These are phyloP conservation scores for Lampropteryx suffumata DNA, from an alignment of 2,888 invertebrate species.

Conservation along the genomic window DNA sequence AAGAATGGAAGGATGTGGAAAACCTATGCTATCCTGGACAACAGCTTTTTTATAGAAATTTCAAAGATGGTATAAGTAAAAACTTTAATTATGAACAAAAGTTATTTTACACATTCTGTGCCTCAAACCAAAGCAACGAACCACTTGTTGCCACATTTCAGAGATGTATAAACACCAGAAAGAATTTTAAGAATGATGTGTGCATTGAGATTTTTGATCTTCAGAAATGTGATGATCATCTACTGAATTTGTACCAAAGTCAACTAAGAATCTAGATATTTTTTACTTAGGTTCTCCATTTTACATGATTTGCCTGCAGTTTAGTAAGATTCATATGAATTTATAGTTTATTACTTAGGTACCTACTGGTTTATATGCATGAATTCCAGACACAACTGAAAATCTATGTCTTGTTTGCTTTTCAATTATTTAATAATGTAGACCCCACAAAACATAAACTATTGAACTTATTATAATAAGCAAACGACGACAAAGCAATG, in stretches of 20 bases:
- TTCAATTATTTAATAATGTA: no score
- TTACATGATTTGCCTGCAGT: no score
- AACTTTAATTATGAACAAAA: slow-evolving; percentile 63
- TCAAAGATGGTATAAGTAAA: slow-evolving; percentile 65
- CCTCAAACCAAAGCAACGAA: slow-evolving; percentile 57
- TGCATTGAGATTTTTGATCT: slow-evolving; percentile 64
- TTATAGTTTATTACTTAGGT: no score
- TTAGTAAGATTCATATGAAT: no score
- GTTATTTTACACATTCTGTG: slow-evolving; percentile 74
- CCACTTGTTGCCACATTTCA: slow-evolving; percentile 59
- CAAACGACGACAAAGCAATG: no score
- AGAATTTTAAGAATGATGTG: slow-evolving; percentile 58
- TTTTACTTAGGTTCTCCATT: no score
- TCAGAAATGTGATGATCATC: slow-evolving; percentile 51
- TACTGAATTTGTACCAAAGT: slow-evolving; percentile 58
- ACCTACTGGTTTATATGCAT: no score
- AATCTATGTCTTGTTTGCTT: no score
- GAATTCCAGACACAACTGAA: no score
- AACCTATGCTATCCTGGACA: slow-evolving; percentile 52
- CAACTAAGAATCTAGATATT: slow-evolving; percentile 33
- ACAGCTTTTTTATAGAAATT: slow-evolving; percentile 75
- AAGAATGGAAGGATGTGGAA: slow-evolving; percentile 69
- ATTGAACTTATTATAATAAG: no score
- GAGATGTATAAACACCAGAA: slow-evolving; percentile 62
- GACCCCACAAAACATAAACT: no score